phyloP scores from a whole-genome alignment of 2,113 vertebrate species.

The Lamprologus callipterus region DNA sequence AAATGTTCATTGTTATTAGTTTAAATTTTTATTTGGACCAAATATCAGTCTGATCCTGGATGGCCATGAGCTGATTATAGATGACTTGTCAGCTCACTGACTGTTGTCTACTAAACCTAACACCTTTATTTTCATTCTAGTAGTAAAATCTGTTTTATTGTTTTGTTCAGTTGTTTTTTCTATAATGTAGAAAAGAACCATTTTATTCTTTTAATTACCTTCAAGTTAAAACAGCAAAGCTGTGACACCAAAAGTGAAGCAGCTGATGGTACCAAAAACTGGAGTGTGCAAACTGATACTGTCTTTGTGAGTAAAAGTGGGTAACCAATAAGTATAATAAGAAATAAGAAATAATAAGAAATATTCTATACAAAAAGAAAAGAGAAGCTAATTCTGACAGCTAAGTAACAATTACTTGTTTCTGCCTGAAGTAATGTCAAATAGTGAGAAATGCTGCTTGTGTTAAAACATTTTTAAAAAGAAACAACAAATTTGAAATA shows the following conservation, averaged over 20 bases:
- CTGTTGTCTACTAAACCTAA: not conserved
- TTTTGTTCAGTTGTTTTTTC: not conserved
- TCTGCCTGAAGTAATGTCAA: not conserved
- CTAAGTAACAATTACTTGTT: not conserved
- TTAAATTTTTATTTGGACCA: not conserved
- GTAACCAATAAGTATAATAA: not conserved
- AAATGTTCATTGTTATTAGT: not conserved
- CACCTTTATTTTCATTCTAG: not conserved
- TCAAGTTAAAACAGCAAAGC: not conserved
- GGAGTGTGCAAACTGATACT: not conserved
- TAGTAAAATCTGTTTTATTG: not conserved
- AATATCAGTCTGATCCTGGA: not conserved
- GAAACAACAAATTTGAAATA: not conserved
- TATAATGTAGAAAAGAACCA: not conserved
- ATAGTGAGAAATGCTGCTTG: not conserved
- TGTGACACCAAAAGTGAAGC: not conserved
- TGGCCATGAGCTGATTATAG: not conserved
- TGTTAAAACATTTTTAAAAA: not conserved
- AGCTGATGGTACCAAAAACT: not conserved
- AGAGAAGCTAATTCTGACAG: not conserved
- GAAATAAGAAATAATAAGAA: not conserved
- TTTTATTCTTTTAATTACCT: not conserved
- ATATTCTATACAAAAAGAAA: not conserved
- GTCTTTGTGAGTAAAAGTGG: not conserved
- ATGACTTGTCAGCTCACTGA: not conserved